These are phyloP conservation scores for Pseudochaenichthys georgianus DNA, from an alignment of 2,797 vertebrate species.

Conservation along the genomic window DNA sequence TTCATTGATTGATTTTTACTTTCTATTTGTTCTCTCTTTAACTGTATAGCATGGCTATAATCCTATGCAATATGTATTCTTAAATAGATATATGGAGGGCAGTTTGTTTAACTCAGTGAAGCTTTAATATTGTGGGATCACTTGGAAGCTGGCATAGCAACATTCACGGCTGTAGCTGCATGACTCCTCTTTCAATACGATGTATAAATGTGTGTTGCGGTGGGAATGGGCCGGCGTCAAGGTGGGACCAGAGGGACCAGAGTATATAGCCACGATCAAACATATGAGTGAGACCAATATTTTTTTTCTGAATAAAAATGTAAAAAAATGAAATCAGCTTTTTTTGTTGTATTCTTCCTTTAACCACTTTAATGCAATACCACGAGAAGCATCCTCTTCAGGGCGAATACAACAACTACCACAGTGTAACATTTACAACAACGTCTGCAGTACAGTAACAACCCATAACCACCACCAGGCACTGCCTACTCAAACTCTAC, in stretches of 20 bases:
- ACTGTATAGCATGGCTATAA: constrained; percentile 98
- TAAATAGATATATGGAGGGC: constrained; percentile 91
- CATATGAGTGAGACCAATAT: constrained; percentile 92
- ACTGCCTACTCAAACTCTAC: constrained; percentile 60
- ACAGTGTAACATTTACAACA: constrained; percentile 36
- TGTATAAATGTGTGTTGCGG: constrained; percentile 92
- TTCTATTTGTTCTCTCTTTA: constrained; percentile 80
- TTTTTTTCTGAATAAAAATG: constrained; percentile 98
- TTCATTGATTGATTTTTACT: constrained; percentile 87
- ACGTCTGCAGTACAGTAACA: constrained; percentile 35
- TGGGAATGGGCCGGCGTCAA: constrained; percentile 88
- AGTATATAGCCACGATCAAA: constrained; percentile 91
- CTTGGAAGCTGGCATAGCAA: constrained; percentile 89
- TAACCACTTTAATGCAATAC: background rate
- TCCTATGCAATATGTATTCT: constrained; percentile 98
- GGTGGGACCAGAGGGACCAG: constrained; percentile 84
- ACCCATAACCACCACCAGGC: constrained; percentile 35
- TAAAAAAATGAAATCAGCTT: constrained; percentile 73
- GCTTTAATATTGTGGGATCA: constrained; percentile 92
- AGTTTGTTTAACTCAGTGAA: constrained; percentile 94
- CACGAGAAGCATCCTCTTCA: constrained; percentile 12
- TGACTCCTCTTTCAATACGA: constrained; percentile 92
- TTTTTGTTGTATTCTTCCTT: constrained; percentile 38
- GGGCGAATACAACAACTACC: constrained; percentile 19
- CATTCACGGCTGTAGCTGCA: constrained; percentile 95